Evolutionary conservation across 1,140 invertebrate genomes (phyloP), one percentile per base, ranked within the genome.

Genomic region (Bombus waltoni): DNA sequence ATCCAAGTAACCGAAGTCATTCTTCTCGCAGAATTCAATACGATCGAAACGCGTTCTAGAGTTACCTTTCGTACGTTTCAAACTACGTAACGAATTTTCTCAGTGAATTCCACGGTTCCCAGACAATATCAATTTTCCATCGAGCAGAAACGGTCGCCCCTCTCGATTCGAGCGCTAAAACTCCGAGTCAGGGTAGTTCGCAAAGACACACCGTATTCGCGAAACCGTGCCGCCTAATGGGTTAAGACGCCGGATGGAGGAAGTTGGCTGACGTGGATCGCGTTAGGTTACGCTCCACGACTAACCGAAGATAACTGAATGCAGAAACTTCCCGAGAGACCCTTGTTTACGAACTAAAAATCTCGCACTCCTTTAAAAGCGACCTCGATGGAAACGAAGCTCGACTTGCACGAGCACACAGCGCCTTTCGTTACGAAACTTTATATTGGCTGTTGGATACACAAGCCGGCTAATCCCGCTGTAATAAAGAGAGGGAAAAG

Each of bases 351-450:
- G 72, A 44, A 35, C 40, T 75, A 75, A 82, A 82, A 75, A 82
- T 75, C 74, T 65, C 72, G 42, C 80, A 47, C 32, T 32, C 68
- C 70, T 53, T 65, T 74, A 74, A 62, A 81, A 81, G 53, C 80
- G 2, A 74, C 70, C 40, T 44, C 22, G 70, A 81, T 62, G 11
- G 11, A 40, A 59, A 73, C 53, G 47, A 73, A 59, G 25, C 38
- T 59, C 47, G 66, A 62, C 25, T 62, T 62, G 1, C 28, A 28
- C 59, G 59, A 62, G 9, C 59, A n/a, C 59, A 53, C 47, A 53
- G 1, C 47, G 47, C 47, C 18, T 53, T 53, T 53, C 47, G 47
- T 62, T 62, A 11, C 8, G 35, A 62, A 35, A 77, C 11, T 38
- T 47, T 35, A 9, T n/a, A 15, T 35, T 3, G 28, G 4, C 1